Base-by-base conservation (phyloP, 2,113 vertebrate species). In the Mohoua ochrocephala region DNA sequence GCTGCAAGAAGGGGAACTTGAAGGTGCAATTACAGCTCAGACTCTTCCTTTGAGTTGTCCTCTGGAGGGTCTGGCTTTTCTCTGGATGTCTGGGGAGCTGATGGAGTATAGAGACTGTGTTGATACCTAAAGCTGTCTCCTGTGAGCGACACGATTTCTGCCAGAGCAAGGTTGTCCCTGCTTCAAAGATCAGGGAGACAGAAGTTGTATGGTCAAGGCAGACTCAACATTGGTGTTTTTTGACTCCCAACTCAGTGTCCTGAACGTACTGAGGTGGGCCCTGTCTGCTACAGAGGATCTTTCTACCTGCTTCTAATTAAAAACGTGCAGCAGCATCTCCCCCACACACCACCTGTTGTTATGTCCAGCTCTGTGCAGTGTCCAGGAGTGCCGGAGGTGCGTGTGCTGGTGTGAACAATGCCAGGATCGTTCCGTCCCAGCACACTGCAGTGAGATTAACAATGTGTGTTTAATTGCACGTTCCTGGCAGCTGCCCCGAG, bases 271-370 rank as follows among this genome's bases (percentile, higher is more conserved):
- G 63, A 24, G 67, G 5, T 0, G 23, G 57, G 15, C 3, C 12
- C 31, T 37, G 0, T 1, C 39, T 52, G 5, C 22, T 31, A 28
- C 35, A 60, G 47, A 21, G 35, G 19, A 10, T 4, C 4, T 85
- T 56, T 44, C 47, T 10, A 21, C 1, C 3, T 52, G 21, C 7
- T 39, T 69, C 7, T 8, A 13, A 15, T 42, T 30, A 26, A 57
- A 63, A 52, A 13, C 0, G 0, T 10, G 18, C 56, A 15, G 1
- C 10, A 49, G 1, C 18, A 0, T 22, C 30, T 37, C 47, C 33
- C 64, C 81, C 63, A 12, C 20, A 6, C 1, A 3, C 0, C 0
- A 5, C 3, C 47, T 11, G 0, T 22, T 33, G 27, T 15, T 30
- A 2, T 19, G 26, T 4, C 41, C 35, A 47, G 33, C 44, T 63